A percentile compares a stretch with the other conserved stretches of the same genome.
Conservation (phyloP, 2,113 vertebrate genomes). For the Mesocricetus auratus region DNA sequence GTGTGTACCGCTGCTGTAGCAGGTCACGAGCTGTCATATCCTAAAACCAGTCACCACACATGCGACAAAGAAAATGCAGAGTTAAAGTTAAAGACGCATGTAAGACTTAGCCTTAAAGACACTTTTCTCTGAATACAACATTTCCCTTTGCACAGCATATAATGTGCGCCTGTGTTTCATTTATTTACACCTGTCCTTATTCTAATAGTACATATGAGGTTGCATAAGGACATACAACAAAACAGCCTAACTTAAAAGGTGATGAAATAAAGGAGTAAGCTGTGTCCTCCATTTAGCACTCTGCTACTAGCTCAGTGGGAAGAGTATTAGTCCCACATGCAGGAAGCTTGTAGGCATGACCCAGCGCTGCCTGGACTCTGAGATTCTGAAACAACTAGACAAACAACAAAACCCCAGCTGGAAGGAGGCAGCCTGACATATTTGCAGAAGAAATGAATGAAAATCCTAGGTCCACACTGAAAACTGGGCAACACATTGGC, state of each 20-base stretch:
- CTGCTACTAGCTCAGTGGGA: not conserved
- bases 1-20: slow-evolving; percentile 96
- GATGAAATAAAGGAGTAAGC: not conserved
- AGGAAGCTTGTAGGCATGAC: not conserved
- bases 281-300: not conserved
- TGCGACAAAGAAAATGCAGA: not conserved
- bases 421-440: not conserved
- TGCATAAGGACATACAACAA: not conserved
- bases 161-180: slow-evolving; percentile 3
- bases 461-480: slow-evolving; percentile 20
- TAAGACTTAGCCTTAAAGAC: not conserved
- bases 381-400: not conserved
- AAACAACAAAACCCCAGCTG: not conserved
- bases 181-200: not conserved
- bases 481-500: not conserved
- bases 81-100: slow-evolving; percentile 20
- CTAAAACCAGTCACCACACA: slow-evolving; percentile 81
- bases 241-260: not conserved
- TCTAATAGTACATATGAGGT: slow-evolving; percentile 8
- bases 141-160: not conserved
- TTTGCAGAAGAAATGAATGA: slow-evolving; percentile 23
- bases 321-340: not conserved
- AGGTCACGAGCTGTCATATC: slow-evolving; percentile 98
- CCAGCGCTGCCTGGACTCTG: not conserved
- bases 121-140: not conserved